These are phyloP conservation scores for Atta texana DNA, from an alignment of 1,140 invertebrate genomes.

Conservation along the genomic window DNA sequence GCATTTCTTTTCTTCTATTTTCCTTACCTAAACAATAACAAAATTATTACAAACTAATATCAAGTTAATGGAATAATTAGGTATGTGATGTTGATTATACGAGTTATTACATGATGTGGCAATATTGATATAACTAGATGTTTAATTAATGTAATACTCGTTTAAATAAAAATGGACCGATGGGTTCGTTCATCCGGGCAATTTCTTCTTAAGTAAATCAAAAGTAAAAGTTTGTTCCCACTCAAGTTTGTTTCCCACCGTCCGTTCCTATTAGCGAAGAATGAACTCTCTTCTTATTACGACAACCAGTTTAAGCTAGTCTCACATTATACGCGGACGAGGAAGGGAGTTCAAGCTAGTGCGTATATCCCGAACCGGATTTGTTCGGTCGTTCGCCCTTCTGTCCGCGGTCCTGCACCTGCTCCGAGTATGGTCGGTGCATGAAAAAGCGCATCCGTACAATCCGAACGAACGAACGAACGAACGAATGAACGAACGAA, in stretches of 20 bases:
- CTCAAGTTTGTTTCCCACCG: not conserved
- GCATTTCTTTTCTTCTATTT: not conserved
- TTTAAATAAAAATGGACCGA: constrained; percentile 13
- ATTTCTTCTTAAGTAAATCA: constrained; percentile 19
- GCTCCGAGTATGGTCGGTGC: constrained; percentile 46
- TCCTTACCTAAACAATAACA: not conserved
- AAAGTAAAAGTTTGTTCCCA: constrained; percentile 40
- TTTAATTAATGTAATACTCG: not conserved
- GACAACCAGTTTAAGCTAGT: constrained; percentile 32
- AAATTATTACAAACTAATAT: constrained; percentile 8
- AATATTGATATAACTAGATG: constrained; percentile 22
- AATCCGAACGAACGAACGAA: constrained; percentile 48
- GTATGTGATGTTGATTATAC: not conserved
- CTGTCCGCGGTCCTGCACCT: constrained; percentile 62
- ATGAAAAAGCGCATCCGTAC: constrained; percentile 61
- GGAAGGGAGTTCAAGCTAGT: constrained; percentile 20
- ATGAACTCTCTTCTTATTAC: constrained; percentile 19
- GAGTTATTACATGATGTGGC: constrained; percentile 8
- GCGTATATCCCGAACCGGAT: constrained; percentile 58
- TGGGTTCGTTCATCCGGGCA: not conserved
- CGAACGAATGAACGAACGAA: constrained; percentile 37
- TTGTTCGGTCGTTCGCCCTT: constrained; percentile 59
- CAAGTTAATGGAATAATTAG: constrained; percentile 28
- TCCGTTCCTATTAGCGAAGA: not conserved
- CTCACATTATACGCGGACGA: constrained; percentile 25